A percentile compares a stretch with the other conserved stretches of the same genome.
phyloP scores from a whole-genome alignment of 2,888 invertebrate species.

The Philonicus albiceps region DNA sequence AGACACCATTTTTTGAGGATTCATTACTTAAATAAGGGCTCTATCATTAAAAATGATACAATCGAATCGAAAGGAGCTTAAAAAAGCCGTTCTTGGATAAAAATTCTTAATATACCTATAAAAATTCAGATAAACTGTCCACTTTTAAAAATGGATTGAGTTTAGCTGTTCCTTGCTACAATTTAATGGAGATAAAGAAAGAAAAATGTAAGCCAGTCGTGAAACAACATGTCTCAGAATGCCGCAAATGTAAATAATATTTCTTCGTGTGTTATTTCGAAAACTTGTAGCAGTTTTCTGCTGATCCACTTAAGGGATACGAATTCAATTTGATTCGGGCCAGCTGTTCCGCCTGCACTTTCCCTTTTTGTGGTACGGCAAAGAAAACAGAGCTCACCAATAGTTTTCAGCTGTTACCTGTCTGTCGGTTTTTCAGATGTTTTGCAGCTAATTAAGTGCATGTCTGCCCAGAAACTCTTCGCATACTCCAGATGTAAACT shows the following conservation, averaged over 20 bases:
- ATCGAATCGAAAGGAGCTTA: too few relatives aligned
- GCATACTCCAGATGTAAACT: neutral
- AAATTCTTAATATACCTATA: too few relatives aligned
- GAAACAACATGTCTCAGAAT: neutral
- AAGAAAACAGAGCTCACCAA: neutral
- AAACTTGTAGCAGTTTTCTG: neutral
- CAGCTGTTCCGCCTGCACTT: neutral
- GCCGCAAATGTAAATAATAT: neutral
- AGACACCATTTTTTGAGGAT: too few relatives aligned
- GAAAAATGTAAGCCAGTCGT: neutral
- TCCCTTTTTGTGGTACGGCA: neutral
- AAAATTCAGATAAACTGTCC: neutral
- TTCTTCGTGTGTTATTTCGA: neutral
- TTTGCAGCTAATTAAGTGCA: neutral
- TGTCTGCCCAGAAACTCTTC: neutral
- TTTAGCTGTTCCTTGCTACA: neutral
- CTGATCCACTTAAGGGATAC: neutral
- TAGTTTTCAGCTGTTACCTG: neutral
- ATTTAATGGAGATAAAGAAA: neutral
- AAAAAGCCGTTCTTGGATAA: too few relatives aligned
- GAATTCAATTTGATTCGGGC: neutral
- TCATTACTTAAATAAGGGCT: too few relatives aligned
- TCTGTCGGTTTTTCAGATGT: neutral
- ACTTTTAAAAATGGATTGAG: neutral
- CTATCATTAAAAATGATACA: too few relatives aligned